Evolutionary conservation across 2,888 invertebrate species (phyloP).

Genomic region (Hyles lineata): DNA sequence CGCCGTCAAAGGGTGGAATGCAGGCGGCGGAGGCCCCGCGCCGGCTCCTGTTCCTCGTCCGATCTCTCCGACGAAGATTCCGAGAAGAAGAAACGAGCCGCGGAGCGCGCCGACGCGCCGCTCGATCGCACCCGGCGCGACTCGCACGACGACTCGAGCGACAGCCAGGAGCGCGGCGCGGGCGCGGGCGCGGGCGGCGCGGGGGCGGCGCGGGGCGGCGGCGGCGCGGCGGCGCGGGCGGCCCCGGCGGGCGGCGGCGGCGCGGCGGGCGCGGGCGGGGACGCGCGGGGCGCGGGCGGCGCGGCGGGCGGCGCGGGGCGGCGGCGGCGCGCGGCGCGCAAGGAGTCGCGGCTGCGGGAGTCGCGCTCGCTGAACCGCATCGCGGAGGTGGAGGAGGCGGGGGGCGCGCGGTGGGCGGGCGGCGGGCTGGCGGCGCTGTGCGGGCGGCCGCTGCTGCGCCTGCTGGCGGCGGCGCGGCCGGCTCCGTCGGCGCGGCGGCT

Average conservation of each 20-base stretch:
- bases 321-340: constrained; percentile 60
- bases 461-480: constrained; percentile 81
- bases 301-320: constrained; percentile 48
- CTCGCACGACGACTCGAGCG: constrained; percentile 94
- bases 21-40: constrained; percentile 70
- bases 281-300: constrained; percentile 47
- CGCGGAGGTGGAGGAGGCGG: constrained; percentile 92
- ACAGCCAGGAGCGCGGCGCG: constrained; percentile 90
- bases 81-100: constrained; percentile 92
- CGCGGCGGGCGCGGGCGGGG: constrained; percentile 52
- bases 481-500: constrained; percentile 70
- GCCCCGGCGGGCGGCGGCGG: constrained; percentile 52
- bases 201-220: constrained; percentile 41
- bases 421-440: constrained; percentile 76
- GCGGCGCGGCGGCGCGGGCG: constrained; percentile 46
- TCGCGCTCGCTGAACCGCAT: constrained; percentile 94
- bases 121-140: constrained; percentile 89
- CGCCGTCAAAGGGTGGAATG: constrained; percentile 70
- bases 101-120: constrained; percentile 85
- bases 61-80: constrained; percentile 97
- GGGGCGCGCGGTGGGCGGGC: constrained; percentile 73
- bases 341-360: constrained; percentile 87
- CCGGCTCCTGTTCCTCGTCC: constrained; percentile 96
- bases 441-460: constrained; percentile 75
- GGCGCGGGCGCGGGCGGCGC: constrained; percentile 82